phyloP scores from a whole-genome alignment of 2,113 vertebrate species.

The Danionella cerebrum region DNA sequence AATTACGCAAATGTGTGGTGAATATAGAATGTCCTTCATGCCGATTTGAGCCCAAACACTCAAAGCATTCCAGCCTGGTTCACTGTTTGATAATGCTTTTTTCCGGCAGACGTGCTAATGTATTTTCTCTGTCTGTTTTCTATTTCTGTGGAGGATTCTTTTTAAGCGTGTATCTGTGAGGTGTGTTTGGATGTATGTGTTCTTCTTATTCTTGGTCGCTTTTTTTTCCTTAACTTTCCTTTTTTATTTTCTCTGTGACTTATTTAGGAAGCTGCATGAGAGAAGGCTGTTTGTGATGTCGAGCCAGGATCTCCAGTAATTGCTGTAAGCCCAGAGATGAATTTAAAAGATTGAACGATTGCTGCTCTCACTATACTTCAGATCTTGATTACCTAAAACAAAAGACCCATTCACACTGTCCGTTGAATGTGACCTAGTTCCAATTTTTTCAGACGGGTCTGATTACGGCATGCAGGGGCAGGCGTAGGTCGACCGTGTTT shows the following conservation, averaged over 20 bases:
- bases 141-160: constrained; percentile 14
- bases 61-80: neutral
- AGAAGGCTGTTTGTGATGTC: neutral
- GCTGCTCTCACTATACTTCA: neutral
- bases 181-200: neutral
- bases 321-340: neutral
- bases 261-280: neutral
- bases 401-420: too few species aligned
- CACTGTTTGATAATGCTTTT: neutral
- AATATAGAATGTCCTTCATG: constrained; percentile 22
- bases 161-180: neutral
- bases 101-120: constrained; percentile 13
- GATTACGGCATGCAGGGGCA: too few species aligned
- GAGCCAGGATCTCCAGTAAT: neutral
- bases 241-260: neutral
- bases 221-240: neutral
- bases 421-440: too few species aligned
- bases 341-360: neutral
- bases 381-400: too few species aligned
- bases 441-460: neutral
- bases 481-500: too few species aligned
- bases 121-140: constrained; percentile 9
- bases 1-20: constrained; percentile 25
- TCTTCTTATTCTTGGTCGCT: neutral
- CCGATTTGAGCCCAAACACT: constrained; percentile 7